These are phyloP conservation scores for Apamea sordens DNA, from an alignment of 2,888 invertebrate genomes.

Conservation along the genomic window DNA sequence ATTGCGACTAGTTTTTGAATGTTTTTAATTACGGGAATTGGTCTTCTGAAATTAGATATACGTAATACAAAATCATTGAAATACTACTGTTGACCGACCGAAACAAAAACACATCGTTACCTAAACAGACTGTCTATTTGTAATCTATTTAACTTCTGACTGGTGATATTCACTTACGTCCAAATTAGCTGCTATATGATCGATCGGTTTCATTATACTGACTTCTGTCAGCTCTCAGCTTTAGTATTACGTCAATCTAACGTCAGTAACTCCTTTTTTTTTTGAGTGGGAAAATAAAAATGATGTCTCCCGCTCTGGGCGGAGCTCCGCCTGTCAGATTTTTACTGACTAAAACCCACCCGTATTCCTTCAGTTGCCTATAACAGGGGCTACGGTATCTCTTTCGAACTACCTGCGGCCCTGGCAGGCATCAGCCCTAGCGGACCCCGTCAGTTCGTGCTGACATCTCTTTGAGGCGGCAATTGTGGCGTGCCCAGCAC, in stretches of 20 bases:
- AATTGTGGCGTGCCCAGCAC: too few relatives aligned
- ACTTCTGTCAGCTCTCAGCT: constrained; percentile 18
- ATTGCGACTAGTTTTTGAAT: not conserved
- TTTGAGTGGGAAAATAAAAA: too few relatives aligned
- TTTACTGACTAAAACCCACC: too few relatives aligned
- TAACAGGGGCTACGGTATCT: too few relatives aligned
- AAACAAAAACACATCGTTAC: constrained; percentile 1
- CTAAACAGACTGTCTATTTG: not conserved
- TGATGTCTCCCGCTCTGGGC: too few relatives aligned
- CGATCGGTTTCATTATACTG: constrained; percentile 41
- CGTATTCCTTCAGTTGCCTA: too few relatives aligned
- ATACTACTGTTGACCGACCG: not conserved
- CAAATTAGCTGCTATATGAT: constrained; percentile 27
- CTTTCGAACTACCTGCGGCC: too few relatives aligned
- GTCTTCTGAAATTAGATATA: not conserved
- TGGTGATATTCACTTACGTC: constrained; percentile 30
- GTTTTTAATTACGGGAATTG: not conserved
- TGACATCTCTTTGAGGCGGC: too few relatives aligned
- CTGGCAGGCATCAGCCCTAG: too few relatives aligned
- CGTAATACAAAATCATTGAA: not conserved
- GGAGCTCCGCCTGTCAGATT: too few relatives aligned
- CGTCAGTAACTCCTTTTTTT: constrained; percentile 16
- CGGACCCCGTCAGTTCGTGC: too few relatives aligned
- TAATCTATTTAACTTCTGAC: constrained; percentile 16
- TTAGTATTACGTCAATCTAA: constrained; percentile 42